A percentile compares a stretch with the other conserved stretches of the same genome.
These are phyloP conservation scores for Esox niger DNA, from an alignment of 2,113 vertebrate species.

Conservation along the genomic window DNA sequence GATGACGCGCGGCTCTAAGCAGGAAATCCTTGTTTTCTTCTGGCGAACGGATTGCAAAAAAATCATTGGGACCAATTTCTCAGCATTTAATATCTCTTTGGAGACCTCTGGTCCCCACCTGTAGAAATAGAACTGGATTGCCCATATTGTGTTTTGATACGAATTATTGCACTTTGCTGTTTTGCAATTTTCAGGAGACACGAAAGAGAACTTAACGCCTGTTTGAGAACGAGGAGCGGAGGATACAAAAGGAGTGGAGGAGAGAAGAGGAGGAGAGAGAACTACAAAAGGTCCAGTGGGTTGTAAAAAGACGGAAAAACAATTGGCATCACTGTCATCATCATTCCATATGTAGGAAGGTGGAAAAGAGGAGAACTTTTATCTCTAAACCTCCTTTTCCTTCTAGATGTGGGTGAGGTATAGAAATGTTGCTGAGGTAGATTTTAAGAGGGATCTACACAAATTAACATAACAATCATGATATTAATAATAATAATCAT, in stretches of 20 bases:
- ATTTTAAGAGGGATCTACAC: not conserved
- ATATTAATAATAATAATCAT: no score
- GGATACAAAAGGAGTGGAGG: slow-evolving; percentile 23
- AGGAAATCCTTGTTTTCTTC: no score
- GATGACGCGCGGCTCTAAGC: no score
- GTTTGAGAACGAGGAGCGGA: slow-evolving; percentile 30
- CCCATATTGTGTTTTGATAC: slow-evolving; percentile 48
- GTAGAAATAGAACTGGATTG: no score
- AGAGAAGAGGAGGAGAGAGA: slow-evolving; percentile 26
- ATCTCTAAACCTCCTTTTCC: not conserved
- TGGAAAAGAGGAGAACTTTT: no score
- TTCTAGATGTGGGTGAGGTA: not conserved
- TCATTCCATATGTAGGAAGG: not conserved
- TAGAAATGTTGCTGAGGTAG: not conserved
- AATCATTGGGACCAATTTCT: no score
- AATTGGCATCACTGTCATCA: not conserved
- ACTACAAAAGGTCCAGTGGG: slow-evolving; percentile 24
- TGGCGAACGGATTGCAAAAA: no score
- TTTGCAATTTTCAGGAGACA: slow-evolving; percentile 43
- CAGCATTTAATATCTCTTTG: no score
- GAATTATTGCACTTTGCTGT: slow-evolving; percentile 54
- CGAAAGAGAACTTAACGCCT: slow-evolving; percentile 42
- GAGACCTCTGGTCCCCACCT: no score
- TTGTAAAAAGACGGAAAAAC: slow-evolving; percentile 11
- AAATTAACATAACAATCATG: no score